Conservation (phyloP, 2,888 invertebrate species). For the Eristalis intricaria region DNA sequence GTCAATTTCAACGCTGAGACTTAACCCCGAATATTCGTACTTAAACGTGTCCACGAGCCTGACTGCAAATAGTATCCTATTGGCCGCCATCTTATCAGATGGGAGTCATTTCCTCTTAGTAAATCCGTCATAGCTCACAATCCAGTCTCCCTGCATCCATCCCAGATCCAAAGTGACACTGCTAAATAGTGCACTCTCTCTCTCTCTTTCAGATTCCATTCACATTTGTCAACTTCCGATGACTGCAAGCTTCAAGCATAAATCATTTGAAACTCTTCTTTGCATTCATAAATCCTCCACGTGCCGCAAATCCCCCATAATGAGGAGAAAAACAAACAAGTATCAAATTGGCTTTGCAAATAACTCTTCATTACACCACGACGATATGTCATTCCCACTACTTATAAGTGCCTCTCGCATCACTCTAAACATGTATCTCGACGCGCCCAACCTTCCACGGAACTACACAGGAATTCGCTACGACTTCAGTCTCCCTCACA, state of each 20-base stretch:
- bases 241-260: background rate
- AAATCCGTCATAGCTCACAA: too few relatives aligned
- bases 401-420: background rate
- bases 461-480: background rate
- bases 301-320: background rate
- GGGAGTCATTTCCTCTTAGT: too few relatives aligned
- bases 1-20: too few relatives aligned
- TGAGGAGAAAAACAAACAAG: background rate
- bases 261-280: background rate
- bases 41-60: too few relatives aligned
- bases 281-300: background rate
- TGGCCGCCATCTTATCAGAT: too few relatives aligned
- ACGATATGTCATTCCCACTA: background rate
- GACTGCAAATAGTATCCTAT: too few relatives aligned
- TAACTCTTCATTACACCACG: background rate
- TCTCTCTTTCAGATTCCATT: background rate
- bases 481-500: background rate
- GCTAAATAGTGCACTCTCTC: background rate
- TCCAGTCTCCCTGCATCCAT: too few relatives aligned
- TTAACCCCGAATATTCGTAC: too few relatives aligned
- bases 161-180: background rate
- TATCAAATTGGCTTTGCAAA: conserved; percentile 1
- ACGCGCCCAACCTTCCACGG: background rate
- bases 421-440: background rate
- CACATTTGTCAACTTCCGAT: background rate